Conservation (phyloP, 2,797 vertebrate species). For the Spinus pinus region DNA sequence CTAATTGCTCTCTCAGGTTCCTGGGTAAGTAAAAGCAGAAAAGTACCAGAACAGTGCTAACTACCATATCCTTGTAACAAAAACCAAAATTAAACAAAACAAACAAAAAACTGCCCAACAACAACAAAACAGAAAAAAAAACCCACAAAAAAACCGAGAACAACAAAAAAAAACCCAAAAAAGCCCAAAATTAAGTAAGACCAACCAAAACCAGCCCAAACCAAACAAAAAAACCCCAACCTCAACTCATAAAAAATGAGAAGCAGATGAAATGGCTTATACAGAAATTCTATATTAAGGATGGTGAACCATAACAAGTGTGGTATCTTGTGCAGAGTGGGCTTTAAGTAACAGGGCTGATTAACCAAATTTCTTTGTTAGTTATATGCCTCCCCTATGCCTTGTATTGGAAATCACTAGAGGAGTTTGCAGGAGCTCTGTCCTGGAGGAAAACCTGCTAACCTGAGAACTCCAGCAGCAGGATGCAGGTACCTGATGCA, state of each 20-base stretch:
- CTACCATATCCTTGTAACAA: background rate
- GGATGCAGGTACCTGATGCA: background rate
- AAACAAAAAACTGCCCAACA: background rate
- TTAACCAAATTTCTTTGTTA: background rate
- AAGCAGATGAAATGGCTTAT: background rate
- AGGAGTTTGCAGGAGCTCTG: background rate
- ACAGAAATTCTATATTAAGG: background rate
- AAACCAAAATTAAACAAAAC: background rate
- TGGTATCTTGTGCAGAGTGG: background rate
- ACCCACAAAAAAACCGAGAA: background rate
- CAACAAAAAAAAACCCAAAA: background rate
- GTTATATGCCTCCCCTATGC: background rate
- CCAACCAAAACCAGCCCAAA: background rate
- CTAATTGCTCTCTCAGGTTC: background rate
- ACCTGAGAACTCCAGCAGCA: background rate
- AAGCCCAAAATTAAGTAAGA: background rate
- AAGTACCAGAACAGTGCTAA: background rate
- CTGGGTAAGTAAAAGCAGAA: background rate
- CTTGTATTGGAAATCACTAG: background rate
- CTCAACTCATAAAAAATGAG: background rate
- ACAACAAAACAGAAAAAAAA: background rate
- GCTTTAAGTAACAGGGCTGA: background rate
- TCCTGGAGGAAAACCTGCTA: background rate
- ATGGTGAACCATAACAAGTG: background rate
- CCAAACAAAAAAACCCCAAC: rapidly evolving